Evolutionary conservation across 2,888 invertebrate species (phyloP), one percentile per base, ranked within the genome.

Genomic region (Acleris cristana): DNA sequence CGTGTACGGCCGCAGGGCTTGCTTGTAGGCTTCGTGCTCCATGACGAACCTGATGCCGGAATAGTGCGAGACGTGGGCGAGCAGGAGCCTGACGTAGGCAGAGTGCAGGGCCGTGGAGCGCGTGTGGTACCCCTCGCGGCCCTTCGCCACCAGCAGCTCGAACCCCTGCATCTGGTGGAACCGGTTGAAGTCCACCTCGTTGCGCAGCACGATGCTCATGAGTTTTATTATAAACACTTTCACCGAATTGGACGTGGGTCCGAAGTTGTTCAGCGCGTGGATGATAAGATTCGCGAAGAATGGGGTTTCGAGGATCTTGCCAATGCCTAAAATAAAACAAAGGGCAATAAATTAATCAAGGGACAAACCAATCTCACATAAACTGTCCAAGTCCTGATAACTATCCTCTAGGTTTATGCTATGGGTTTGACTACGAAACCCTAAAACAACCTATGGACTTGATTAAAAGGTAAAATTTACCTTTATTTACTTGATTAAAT

Each of bases 131-230:
- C 69, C 62, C 12, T 71, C 26, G 1, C 62, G 55, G 30, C 70
- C 69, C 18, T 69, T 59, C 45, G 34, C 10, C 14, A 53, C 30
- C 14, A 71, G 49, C 26, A 64, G 44, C 6, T 68, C 52, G 21
- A 78, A 66, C 0, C 75, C 78, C 18, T 76, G 73, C 61, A 73
- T 68, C 54, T 75, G 76, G 34, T 23, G 19, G 45, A 84, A 68
- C 71, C 79, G 80, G 64, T 71, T 78, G 64, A 80, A 84, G 58
- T 81, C 81, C 3, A 83, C 71, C 59, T 83, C 83, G 70, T 81
- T 82, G 62, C 75, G 74, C 23, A 79, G 76, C 10, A 81, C 72
- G 12, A 77, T 59, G 1, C 77, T 75, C 6, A 76, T 52, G 2
- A 84, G 63, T 70, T 81, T 73, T 19, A 79, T 64, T 3, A 80